phyloP scores from a whole-genome alignment of 2,797 vertebrate species.

The Darevskia mixta region DNA sequence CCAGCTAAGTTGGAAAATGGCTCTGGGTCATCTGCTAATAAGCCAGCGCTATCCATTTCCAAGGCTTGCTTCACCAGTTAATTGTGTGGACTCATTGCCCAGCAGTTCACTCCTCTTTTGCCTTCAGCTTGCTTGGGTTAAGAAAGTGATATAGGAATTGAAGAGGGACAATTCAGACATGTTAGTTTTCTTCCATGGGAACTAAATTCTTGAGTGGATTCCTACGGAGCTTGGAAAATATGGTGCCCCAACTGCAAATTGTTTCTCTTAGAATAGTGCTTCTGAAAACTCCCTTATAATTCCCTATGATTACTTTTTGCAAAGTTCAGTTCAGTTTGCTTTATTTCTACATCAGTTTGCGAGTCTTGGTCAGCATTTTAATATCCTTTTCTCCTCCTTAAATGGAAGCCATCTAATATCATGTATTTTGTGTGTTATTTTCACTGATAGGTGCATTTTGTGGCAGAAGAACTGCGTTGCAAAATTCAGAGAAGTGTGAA shows the following conservation, averaged over 20 bases:
- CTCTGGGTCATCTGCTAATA: background rate
- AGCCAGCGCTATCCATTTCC: background rate
- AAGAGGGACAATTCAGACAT: background rate
- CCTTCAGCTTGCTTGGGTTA: background rate
- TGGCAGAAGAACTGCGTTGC: too few relatives aligned
- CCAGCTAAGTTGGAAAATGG: background rate
- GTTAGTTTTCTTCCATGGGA: background rate
- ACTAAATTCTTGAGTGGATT: background rate
- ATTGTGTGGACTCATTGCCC: background rate
- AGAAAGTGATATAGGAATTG: background rate
- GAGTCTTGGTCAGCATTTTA: too few relatives aligned
- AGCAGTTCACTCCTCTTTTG: background rate
- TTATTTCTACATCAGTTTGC: too few relatives aligned
- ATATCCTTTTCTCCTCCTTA: too few relatives aligned
- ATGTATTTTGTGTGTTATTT: too few relatives aligned
- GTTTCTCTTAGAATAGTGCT: too few relatives aligned
- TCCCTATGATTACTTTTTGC: too few relatives aligned
- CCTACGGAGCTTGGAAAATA: background rate
- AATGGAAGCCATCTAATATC: too few relatives aligned
- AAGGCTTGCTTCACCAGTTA: background rate
- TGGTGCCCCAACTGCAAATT: background rate
- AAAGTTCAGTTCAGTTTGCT: too few relatives aligned
- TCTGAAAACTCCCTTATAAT: too few relatives aligned
- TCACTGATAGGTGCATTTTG: too few relatives aligned
- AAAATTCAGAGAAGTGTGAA: too few relatives aligned